These are phyloP conservation scores for Dipodomys ordii DNA, from an alignment of 2,113 vertebrate species.

Conservation along the genomic window DNA sequence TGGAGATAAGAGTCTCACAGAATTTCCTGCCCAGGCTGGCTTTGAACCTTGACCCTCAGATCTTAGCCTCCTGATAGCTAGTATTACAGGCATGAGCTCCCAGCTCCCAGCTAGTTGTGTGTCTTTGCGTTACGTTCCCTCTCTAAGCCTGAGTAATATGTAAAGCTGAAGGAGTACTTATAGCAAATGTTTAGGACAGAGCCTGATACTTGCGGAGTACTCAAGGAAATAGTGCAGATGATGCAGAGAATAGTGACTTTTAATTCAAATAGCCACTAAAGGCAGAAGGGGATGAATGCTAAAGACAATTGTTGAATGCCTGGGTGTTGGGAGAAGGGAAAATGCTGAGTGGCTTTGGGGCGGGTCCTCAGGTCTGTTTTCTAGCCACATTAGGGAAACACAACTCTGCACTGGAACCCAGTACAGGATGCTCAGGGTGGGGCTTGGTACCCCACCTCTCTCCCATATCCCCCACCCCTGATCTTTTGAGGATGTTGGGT, in stretches of 20 bases:
- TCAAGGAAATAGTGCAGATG: not conserved
- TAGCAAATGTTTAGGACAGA: not conserved
- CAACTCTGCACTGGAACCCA: not conserved
- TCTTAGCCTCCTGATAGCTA: no score
- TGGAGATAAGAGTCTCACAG: no score
- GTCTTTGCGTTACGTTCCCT: not conserved
- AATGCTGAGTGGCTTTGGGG: not conserved
- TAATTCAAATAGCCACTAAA: not conserved
- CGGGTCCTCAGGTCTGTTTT: not conserved
- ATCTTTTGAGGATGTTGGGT: not conserved
- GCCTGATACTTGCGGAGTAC: not conserved
- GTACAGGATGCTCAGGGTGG: not conserved
- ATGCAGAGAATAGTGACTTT: not conserved
- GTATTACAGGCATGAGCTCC: no score
- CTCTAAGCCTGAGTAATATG: not conserved
- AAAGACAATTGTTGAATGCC: not conserved
- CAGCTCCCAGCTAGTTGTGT: not conserved
- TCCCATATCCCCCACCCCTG: no score
- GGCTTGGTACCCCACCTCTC: fast-evolving
- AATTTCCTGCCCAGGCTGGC: no score
- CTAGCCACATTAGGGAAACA: not conserved
- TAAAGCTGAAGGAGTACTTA: not conserved
- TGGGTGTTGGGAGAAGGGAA: not conserved
- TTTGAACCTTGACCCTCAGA: no score
- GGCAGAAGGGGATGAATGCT: not conserved